Percentiles rank a stretch among this genome's conserved stretches.
These are phyloP conservation scores for Felis chaus DNA, from an alignment of 2,113 vertebrate species.

Conservation along the genomic window DNA sequence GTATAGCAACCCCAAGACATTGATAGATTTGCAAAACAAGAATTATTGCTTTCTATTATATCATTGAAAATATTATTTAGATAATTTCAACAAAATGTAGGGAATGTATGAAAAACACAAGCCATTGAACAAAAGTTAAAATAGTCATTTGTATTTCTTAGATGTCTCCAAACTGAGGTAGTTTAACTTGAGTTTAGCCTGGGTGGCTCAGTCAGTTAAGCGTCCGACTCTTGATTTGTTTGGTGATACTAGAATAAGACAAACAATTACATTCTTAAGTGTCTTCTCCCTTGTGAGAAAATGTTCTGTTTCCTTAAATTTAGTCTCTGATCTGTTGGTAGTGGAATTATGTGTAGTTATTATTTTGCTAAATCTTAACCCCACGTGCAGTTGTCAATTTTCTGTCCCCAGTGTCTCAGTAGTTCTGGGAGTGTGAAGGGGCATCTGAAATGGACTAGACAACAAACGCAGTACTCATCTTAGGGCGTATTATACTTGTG, in stretches of 20 bases:
- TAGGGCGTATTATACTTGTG: not conserved
- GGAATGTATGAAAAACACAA: not conserved
- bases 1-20: not conserved
- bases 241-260: not conserved
- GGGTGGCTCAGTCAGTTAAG: no score
- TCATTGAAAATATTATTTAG: slow-evolving; percentile 6
- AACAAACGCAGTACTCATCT: not conserved
- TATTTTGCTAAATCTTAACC: not conserved
- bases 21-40: not conserved
- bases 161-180: not conserved
- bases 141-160: not conserved
- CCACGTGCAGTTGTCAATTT: not conserved
- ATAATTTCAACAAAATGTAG: not conserved
- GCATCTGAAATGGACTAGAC: not conserved
- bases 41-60: not conserved
- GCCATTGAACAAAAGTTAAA: not conserved
- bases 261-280: not conserved
- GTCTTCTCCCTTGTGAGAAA: not conserved
- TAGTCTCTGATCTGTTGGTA: not conserved
- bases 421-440: not conserved
- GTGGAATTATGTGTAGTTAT: not conserved
- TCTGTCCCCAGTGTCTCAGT: not conserved
- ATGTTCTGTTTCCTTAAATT: not conserved
- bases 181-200: not conserved
- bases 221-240: not conserved